Conservation (phyloP, 2,888 invertebrate species). For the Eristalis arbustorum region DNA sequence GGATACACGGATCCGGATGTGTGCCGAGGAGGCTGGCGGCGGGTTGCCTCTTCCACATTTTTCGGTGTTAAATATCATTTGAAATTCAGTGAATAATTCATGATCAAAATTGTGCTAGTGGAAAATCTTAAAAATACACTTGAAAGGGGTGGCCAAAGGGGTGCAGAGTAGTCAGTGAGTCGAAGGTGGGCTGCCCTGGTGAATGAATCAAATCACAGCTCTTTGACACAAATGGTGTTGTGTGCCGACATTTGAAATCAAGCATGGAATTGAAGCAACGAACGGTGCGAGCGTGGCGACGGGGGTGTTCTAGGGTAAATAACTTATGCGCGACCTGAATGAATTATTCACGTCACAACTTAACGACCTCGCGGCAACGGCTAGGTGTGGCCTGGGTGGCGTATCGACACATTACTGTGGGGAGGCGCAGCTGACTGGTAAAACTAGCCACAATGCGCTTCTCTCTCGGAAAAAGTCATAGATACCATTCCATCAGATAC, state of each 20-base stretch:
- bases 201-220: conserved; percentile 42
- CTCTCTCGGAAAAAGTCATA: background rate
- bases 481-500: background rate
- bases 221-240: conserved; percentile 19
- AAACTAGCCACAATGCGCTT: too few species aligned
- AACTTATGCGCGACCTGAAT: background rate
- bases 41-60: conserved; percentile 41
- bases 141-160: background rate
- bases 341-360: background rate
- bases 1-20: background rate
- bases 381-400: background rate
- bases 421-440: background rate
- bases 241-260: conserved; percentile 31
- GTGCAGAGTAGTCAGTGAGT: background rate
- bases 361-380: background rate
- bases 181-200: conserved; percentile 11
- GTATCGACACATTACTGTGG: background rate
- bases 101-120: conserved; percentile 44
- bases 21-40: background rate
- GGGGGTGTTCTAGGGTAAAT: background rate
- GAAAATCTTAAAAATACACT: conserved; percentile 43
- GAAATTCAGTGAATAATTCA: conserved; percentile 64
- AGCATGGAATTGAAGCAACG: conserved; percentile 35
- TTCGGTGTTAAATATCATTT: conserved; percentile 64
- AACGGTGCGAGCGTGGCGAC: background rate